phyloP scores from a whole-genome alignment of 2,888 invertebrate species.

The Ormyrus thymus region DNA sequence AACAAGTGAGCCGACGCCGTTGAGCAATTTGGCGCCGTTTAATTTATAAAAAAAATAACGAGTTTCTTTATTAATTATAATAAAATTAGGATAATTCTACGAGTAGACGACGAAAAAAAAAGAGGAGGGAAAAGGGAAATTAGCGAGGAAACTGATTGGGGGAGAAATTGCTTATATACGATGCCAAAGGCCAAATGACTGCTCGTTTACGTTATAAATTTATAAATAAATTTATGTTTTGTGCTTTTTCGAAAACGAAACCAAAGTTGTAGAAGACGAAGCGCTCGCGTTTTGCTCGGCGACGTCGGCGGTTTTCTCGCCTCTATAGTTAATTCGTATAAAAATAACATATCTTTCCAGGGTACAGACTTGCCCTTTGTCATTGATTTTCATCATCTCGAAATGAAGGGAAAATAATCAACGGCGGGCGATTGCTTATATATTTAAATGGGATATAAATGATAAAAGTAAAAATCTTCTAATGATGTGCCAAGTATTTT shows the following conservation, averaged over 20 bases:
- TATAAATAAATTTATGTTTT: constrained; percentile 52
- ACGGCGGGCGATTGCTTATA: constrained; percentile 49
- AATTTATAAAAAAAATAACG: constrained; percentile 34
- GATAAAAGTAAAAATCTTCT: constrained; percentile 47
- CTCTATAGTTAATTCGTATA: constrained; percentile 61
- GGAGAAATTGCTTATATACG: constrained; percentile 62
- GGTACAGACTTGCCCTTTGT: constrained; percentile 62
- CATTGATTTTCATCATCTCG: constrained; percentile 46
- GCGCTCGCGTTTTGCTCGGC: constrained; percentile 32
- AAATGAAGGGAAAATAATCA: constrained; percentile 41
- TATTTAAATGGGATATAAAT: constrained; percentile 19
- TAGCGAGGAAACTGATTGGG: constrained; percentile 32
- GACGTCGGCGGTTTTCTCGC: constrained; percentile 55
- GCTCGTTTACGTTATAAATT: constrained; percentile 57
- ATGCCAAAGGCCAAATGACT: constrained; percentile 71
- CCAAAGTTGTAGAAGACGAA: constrained; percentile 63
- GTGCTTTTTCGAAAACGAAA: constrained; percentile 62
- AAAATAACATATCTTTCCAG: constrained; percentile 70
- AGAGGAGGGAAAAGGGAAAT: constrained; percentile 20
- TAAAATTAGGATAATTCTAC: constrained; percentile 47
- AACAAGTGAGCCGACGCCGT: constrained; percentile 24
- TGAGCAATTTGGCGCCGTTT: constrained; percentile 38
- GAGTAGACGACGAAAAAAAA: constrained; percentile 48
- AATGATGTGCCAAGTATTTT: constrained; percentile 58
- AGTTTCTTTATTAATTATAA: constrained; percentile 50